Evolutionary conservation across 2,888 invertebrate genomes (phyloP), one percentile per base, ranked within the genome.

Genomic region (Bugulina stolonifera): DNA sequence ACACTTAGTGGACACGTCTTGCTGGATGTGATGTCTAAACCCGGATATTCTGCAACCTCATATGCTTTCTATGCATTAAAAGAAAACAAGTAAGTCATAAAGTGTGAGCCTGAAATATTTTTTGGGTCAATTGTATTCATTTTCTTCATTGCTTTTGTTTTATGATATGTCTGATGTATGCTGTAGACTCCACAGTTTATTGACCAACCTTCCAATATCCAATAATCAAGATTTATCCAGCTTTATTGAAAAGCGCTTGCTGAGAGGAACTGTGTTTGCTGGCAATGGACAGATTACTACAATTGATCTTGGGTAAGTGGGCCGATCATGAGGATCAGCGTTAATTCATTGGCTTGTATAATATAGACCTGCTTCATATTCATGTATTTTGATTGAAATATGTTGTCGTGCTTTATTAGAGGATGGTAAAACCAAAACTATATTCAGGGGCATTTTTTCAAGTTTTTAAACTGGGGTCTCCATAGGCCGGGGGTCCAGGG

Each of bases 201-300:
- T 79, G 22, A 78, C 79, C 35, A 79, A 79, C 73, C 74, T 81
- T 71, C 69, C 74, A 35, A 75, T 77, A 23, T 71, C 75, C 5
- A 72, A 76, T 54, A 79, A 80, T 69, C 75, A 74, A 52, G 78
- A 79, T 27, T 73, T 81, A 29, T 73, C 78, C 54, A 78, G 77
- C 69, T 75, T 76, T 34, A 73, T 82, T 1, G 75, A 76, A 18
- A 77, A 77, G 58, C 76, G 77, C 72, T 69, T 80, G 25, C 72
- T 76, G 0, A 35, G 72, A 43, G 74, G 75, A 0, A 72, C 74
- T n/a, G 72, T 75, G 1, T 73, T 73, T 58, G 64, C 72, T 64
- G 75, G 75, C 54, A 71, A 52, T 69, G 75, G 75, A 22, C 72
- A 73, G 55, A 72, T 75, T 18, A 34, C 70, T 23, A 54, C 74